A percentile compares a stretch with the other conserved stretches of the same genome.
Evolutionary conservation across 1,140 invertebrate genomes (phyloP).

Genomic region (Cecropterus lyciades): DNA sequence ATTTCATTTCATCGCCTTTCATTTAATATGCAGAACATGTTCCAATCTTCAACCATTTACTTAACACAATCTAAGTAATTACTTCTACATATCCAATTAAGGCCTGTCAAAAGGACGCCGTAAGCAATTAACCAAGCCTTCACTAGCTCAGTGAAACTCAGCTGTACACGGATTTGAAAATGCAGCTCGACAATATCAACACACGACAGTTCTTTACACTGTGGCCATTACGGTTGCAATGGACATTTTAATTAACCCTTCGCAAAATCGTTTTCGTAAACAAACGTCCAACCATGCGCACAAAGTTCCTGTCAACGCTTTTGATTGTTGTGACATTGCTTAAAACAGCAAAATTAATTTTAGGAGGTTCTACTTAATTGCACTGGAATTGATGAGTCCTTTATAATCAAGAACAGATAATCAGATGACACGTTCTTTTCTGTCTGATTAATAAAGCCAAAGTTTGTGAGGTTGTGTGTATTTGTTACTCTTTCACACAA

Average conservation of each 20-base stretch:
- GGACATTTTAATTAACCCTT: slow-evolving; percentile 31
- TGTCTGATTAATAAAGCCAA: too few relatives aligned
- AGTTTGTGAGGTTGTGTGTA: too few relatives aligned
- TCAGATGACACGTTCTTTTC: too few relatives aligned
- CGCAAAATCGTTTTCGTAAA: slow-evolving; percentile 25
- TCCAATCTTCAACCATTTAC: too few relatives aligned
- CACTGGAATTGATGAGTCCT: too few relatives aligned
- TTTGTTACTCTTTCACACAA: too few relatives aligned
- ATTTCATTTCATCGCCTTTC: too few relatives aligned
- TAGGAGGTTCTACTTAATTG: too few relatives aligned
- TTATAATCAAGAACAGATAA: too few relatives aligned
- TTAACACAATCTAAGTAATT: too few relatives aligned
- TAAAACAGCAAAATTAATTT: too few relatives aligned
- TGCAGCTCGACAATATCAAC: slow-evolving; percentile 18
- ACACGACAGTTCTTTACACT: slow-evolving; percentile 16
- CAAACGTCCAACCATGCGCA: slow-evolving; percentile 17
- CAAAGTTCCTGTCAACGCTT: slow-evolving; percentile 10
- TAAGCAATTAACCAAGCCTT: slow-evolving; percentile 21
- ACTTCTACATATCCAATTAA: slow-evolving; percentile 1
- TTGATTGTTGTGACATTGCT: not conserved
- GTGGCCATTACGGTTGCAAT: slow-evolving; percentile 25
- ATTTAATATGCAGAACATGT: too few relatives aligned
- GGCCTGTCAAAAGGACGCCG: slow-evolving; percentile 1
- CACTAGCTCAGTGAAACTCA: not conserved
- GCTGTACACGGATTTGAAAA: not conserved